Evolutionary conservation across 2,888 invertebrate genomes (phyloP), one percentile per base, ranked within the genome.

Genomic region (Drosophila neotestacea): DNA sequence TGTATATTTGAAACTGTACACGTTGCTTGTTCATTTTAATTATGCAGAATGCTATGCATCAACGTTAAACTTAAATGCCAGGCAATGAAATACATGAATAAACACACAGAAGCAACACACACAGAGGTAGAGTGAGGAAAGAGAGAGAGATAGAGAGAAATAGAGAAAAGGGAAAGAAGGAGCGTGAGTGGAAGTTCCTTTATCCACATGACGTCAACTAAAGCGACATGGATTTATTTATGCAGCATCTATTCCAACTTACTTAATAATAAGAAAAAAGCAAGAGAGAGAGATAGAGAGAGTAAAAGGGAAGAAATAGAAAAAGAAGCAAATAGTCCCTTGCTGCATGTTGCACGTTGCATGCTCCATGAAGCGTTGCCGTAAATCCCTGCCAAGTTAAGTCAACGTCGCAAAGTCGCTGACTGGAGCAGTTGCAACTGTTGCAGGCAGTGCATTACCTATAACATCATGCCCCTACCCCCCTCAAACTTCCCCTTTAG

Each of bases 381-480:
- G 86, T 85, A 89, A 87, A 89, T 85, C 86, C 87, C 88, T 86
- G 85, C 85, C 85, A 86, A 85, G 85, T 89, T 85, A 89, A 87
- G 85, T 89, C 85, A 86, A 85, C 78, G 86, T 79, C 81, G 77
- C 80, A 73, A 80, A 86, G 80, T 82, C 88, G 85, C 80, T 71
- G 89, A 79, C 87, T 86, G 65, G 67, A 68, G 60, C 77, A 58
- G 56, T 34, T 54, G 38, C 51, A 51, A 56, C 73, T 46, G 56
- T 48, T 51, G 34, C 60, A 50, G 68, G 67, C 67, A 87, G 82
- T 82, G 85, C 77, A 85, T 85, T 87, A 87, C 85, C 69, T 64
- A 69, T 44, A 64, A 54, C 63, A 66, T 36, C 22, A 13, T 4
- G 41, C n/a, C 39, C 10, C 27, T 28, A 7, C 6, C 30, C 4